Base-by-base conservation (phyloP, 2,888 invertebrate genomes). In the Torymus tubicola region DNA sequence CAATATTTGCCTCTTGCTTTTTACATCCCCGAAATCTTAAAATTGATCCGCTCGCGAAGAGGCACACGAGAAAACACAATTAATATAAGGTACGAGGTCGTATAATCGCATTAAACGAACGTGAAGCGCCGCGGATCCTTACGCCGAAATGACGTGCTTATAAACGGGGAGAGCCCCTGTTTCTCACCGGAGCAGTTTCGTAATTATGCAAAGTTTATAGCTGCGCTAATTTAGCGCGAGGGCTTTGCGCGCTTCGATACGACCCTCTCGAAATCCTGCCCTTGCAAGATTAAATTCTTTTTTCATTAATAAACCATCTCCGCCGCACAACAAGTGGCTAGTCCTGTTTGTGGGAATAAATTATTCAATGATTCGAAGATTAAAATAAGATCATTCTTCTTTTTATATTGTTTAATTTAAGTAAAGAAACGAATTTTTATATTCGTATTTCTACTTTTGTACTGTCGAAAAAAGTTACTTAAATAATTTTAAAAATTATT, bases 201-300 rank as follows among this genome's bases (percentile, higher is more conserved):
- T 84, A 84, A 87, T 87, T 87, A 87, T 86, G 85, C 86, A 86
- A 84, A 84, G 68, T 86, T 86, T 84, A 85, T 63, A 75, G 31
- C 67, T 58, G 50, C 67, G n/a, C 31, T 77, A 72, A 77, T 69
- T 69, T 73, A n/a, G 69, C n/a, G n/a, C 11, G 57, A 72, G 63
- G 18, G 65, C 14, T 14, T 24, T 69, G 21, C 4, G 21, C 4
- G 21, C 18, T 16, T 13, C 57, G 12, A 31, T 74, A 50, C 57
- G 60, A 12, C 16, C 75, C 70, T 68, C 16, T 42, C 50, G 10
- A 75, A 80, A 80, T 75, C 58, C 60, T 57, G 31, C n/a, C n/a
- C 55, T n/a, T 14, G 31, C 42, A 42, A 42, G 13, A 18, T 68
- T 1, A 58, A 77, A 69, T 57, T 60, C 18, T 63, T 57, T 21